Base-by-base conservation (phyloP, 2,113 vertebrate species). In the Triplophysa siluroides region DNA sequence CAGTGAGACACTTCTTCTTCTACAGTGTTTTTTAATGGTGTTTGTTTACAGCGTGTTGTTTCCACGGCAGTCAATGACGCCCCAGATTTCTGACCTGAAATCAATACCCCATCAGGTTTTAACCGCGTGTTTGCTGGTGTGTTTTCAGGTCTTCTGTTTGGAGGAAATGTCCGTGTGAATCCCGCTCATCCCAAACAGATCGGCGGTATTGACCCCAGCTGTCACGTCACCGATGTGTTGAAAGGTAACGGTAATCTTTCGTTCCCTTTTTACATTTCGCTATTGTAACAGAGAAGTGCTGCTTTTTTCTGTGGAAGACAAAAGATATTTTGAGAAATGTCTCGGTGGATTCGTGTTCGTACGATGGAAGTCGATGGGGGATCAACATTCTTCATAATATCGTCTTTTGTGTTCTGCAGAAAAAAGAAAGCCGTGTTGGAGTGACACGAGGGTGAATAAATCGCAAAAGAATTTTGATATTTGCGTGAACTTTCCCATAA, bases 121-220 rank as follows among this genome's bases (percentile, higher is more conserved):
- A 18, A 18, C 3, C 11, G 0, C 50, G 13, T 67, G 29, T 50
- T 69, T 23, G 38, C 12, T 14, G 23, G 18, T 78, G 52, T 47
- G 29, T 10, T 77, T 83, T 24, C 88, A 99, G 98, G 95, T 16
- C 92, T 99, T 77, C 90, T 99, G 45, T 99, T 99, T 81, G 96
- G 96, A 83, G 96, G 96, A 79, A 96, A 96, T 85, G 91, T 92
- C 62, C 92, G 92, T 86, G 92, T 92, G 84, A 98, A 98, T 86
- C 95, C 96, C 56, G 95, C 97, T 69, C 96, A 98, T 85, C 97
- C 95, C 75, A 99, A 99, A 89, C 97, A 98, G 83, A 98, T 99
- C 26, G 98, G 98, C 89, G 96, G 98, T 85, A 99, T 99, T 18
- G 96, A 99, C 88, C 98, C 97, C 83, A 69, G 91, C 90, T 97